Percentiles rank a stretch among this genome's conserved stretches.
These are phyloP conservation scores for Stichodactyla mertensii DNA, from an alignment of 64 coral and sea anemone species.

Conservation along the genomic window DNA sequence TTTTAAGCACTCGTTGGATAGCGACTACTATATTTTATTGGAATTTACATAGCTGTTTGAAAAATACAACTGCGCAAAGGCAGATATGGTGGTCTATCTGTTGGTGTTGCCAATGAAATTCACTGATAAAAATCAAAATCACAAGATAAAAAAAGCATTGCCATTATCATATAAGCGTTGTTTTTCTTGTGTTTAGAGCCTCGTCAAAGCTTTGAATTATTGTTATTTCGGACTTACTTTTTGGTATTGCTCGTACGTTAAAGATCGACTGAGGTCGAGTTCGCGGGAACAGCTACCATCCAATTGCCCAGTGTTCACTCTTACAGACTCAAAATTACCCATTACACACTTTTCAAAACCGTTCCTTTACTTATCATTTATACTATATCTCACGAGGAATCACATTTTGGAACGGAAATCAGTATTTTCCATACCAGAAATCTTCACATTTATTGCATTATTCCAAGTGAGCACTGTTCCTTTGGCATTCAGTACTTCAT, in stretches of 20 bases:
- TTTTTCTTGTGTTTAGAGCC: neutral
- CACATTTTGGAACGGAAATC: neutral
- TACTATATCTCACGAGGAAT: neutral
- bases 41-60: neutral
- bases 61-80: no score
- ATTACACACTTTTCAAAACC: constrained; percentile 18
- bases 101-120: no score
- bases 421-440: neutral
- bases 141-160: neutral
- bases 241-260: constrained; percentile 74
- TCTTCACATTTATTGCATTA: neutral
- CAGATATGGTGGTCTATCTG: no score
- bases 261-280: constrained; percentile 65
- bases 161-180: neutral
- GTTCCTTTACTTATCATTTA: neutral
- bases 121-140: neutral
- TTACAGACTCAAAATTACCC: constrained; percentile 75
- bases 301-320: constrained; percentile 65
- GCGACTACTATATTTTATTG: neutral
- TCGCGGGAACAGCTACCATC: constrained; percentile 64
- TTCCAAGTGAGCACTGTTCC: neutral
- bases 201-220: neutral
- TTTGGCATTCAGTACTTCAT: neutral
- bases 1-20: neutral
- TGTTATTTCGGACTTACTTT: constrained; percentile 24